Conservation (phyloP, 2,888 invertebrate genomes). For the Arctia plantaginis region DNA sequence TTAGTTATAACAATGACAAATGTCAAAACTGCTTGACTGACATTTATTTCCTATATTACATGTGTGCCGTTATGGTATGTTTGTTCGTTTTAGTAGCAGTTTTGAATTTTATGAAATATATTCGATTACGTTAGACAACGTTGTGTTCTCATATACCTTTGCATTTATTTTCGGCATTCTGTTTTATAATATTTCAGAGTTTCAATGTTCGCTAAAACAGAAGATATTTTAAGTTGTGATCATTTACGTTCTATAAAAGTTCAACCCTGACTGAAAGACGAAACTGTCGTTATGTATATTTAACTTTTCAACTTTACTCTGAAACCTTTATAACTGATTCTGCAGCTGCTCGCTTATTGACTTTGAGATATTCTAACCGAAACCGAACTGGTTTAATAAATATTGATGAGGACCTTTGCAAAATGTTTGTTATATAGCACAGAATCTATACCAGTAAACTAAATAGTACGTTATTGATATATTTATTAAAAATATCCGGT, state of each 20-base stretch:
- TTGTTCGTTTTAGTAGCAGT: no score
- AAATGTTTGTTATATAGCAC: neutral
- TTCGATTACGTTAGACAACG: neutral
- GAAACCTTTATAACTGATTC: constrained; percentile 29
- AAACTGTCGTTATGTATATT: constrained; percentile 49
- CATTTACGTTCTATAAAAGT: constrained; percentile 24
- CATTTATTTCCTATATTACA: neutral
- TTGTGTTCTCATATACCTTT: neutral
- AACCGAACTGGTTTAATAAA: constrained; percentile 9
- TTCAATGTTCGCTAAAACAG: constrained; percentile 13
- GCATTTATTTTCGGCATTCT: neutral
- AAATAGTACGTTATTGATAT: neutral
- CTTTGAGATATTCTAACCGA: constrained; percentile 17
- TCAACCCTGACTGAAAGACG: constrained; percentile 32
- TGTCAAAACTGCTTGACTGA: neutral
- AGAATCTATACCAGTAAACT: neutral
- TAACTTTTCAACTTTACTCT: constrained; percentile 41
- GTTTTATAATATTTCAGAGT: neutral
- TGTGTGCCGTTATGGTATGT: no score
- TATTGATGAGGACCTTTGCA: constrained; percentile 15
- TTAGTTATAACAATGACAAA: neutral
- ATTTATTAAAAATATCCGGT: neutral
- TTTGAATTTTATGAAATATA: neutral
- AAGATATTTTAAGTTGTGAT: constrained; percentile 26
- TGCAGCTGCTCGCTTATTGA: constrained; percentile 19